Evolutionary conservation across 2,888 invertebrate species (phyloP), one percentile per base, ranked within the genome.

Genomic region (Lamellibrachia columna): DNA sequence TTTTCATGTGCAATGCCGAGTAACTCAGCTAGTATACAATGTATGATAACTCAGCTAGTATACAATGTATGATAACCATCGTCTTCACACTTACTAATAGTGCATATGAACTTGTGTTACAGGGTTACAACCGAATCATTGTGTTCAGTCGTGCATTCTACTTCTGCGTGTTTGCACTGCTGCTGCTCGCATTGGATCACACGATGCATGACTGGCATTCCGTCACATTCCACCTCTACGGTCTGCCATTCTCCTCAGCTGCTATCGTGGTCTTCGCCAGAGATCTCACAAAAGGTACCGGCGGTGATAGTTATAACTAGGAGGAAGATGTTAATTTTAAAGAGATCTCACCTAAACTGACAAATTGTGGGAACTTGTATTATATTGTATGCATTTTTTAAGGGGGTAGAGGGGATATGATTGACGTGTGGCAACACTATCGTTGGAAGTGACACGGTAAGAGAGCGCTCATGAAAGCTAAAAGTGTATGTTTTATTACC

Each of bases 121-220:
- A 97, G 97, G 99, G 99, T 15, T 99, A 99, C 96, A 99, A 99
- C 96, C 98, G 98, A 95, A 98, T 99, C 95, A 98, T 99, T 90
- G 98, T 98, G 75, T 99, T 98, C 96, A 98, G 98, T 52, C 97
- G 99, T 93, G 98, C 99, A 7, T 98, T 99, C 28, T 99, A 99
- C 97, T 99, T 99, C 96, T 98, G 98, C 95, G 95, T 99, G 90
- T 98, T 98, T 95, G 97, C 98, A 8, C 94, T 96, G 90, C 94
- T 97, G 92, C 95, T 97, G 93, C 95, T 97, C 93, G 95, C 96
- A 0, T 94, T 97, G 91, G 95, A 96, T 94, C 94, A 95, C 92
- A 94, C 94, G 52, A 95, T 94, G 91, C 53, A 93, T 9, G 91
- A 93, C 90, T 94, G 94, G 58, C 93, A 94, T 28, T 92, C 94